Conservation (phyloP, 1,140 invertebrate species). For the Aphaenogaster ashmeadi region DNA sequence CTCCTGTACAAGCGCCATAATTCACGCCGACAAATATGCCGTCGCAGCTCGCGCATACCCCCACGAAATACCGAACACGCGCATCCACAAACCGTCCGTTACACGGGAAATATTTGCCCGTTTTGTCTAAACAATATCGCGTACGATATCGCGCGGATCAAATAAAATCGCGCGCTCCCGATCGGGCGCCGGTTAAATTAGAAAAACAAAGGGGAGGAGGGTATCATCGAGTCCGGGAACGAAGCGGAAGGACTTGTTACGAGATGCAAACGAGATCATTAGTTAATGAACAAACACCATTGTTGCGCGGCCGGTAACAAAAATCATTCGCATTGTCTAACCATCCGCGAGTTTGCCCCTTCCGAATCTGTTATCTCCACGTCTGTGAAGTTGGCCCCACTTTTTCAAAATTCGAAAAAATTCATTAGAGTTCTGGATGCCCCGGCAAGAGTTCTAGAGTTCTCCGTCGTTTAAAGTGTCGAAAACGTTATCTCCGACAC, state of each 20-base stretch:
- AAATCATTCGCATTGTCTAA: not conserved
- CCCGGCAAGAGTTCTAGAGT: too few relatives aligned
- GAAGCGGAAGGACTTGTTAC: not conserved
- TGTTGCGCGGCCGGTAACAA: not conserved
- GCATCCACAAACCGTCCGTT: slow-evolving; percentile 13
- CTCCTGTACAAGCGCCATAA: slow-evolving; percentile 54
- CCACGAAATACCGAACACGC: slow-evolving; percentile 19
- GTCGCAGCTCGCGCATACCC: not conserved
- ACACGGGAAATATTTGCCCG: slow-evolving; percentile 44
- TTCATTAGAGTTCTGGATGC: too few relatives aligned
- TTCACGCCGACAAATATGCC: slow-evolving; percentile 48
- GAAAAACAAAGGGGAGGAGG: not conserved
- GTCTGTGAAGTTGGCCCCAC: too few relatives aligned
- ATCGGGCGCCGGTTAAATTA: not conserved
- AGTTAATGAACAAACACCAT: slow-evolving; percentile 38
- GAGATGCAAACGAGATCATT: slow-evolving; percentile 37
- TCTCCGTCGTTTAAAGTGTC: too few relatives aligned
- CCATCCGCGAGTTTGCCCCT: not conserved
- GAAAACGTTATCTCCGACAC: not conserved
- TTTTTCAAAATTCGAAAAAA: too few relatives aligned
- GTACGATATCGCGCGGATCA: slow-evolving; percentile 15
- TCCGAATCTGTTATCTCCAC: not conserved
- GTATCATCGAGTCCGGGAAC: slow-evolving; percentile 21
- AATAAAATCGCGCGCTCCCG: not conserved
- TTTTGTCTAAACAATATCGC: slow-evolving; percentile 48